These are phyloP conservation scores for Pseudochromis fuscus DNA, from an alignment of 2,797 vertebrate species.

Conservation along the genomic window DNA sequence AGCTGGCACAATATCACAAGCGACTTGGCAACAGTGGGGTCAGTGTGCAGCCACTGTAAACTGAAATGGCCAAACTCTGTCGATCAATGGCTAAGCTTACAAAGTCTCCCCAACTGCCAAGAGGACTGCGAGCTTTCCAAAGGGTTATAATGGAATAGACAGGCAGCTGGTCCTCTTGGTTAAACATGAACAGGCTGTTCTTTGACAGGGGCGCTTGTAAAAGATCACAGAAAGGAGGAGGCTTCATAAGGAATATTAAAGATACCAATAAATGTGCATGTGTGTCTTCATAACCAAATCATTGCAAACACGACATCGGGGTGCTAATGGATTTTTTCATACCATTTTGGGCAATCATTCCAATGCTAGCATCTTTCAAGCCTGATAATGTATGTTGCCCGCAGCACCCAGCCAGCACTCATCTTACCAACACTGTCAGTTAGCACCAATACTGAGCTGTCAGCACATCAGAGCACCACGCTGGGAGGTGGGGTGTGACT, in stretches of 20 bases:
- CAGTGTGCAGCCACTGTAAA: constrained; percentile 35
- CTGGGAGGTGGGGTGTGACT: constrained; percentile 53
- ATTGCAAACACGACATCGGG: no score
- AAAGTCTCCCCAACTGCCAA: constrained; percentile 48
- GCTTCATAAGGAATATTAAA: background rate
- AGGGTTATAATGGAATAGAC: constrained; percentile 56
- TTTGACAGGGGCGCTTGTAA: constrained; percentile 58
- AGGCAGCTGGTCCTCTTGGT: constrained; percentile 66
- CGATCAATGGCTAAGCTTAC: constrained; percentile 40
- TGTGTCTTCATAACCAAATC: background rate
- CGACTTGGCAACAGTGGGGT: constrained; percentile 33
- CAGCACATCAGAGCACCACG: constrained; percentile 36
- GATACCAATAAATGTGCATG: background rate
- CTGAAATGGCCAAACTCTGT: constrained; percentile 29
- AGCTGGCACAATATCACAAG: constrained; percentile 11
- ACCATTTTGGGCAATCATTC: constrained; percentile 31
- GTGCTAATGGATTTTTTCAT: background rate
- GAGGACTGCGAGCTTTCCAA: constrained; percentile 49
- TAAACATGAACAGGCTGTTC: constrained; percentile 71
- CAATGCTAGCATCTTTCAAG: constrained; percentile 47
- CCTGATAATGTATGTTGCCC: constrained; percentile 63
- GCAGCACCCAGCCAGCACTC: constrained; percentile 43
- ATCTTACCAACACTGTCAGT: constrained; percentile 52
- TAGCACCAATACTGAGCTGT: constrained; percentile 56
- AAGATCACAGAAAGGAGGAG: constrained; percentile 29